Conservation (phyloP, 2,797 vertebrate species). For the Podarcis lilfordi region DNA sequence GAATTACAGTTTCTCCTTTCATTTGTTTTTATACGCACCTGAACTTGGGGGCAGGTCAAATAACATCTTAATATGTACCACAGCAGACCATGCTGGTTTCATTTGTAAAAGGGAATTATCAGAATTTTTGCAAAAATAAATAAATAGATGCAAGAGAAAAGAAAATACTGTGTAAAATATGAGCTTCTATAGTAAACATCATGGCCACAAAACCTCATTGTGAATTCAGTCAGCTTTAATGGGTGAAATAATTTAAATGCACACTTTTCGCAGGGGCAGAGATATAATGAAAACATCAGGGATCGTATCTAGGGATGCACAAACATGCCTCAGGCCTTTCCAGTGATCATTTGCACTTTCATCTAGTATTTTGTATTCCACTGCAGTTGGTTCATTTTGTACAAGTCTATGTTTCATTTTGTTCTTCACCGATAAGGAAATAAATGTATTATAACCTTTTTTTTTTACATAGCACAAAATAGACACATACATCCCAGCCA, state of each 20-base stretch:
- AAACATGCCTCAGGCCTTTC: too few species aligned
- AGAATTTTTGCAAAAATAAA: slow-evolving; percentile 18
- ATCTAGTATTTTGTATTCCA: too few species aligned
- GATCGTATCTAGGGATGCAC: too few species aligned
- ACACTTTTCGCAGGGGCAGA: neutral
- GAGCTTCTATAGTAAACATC: slow-evolving; percentile 24
- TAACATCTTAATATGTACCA: slow-evolving; percentile 47
- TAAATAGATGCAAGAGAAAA: slow-evolving; percentile 49
- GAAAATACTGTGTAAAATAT: slow-evolving; percentile 23
- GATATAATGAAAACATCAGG: too few species aligned
- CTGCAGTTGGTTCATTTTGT: too few species aligned
- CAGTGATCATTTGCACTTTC: too few species aligned
- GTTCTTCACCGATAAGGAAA: too few species aligned
- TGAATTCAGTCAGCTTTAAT: slow-evolving; percentile 22
- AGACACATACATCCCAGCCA: too few species aligned
- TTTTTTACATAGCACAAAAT: too few species aligned
- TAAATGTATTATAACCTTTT: too few species aligned
- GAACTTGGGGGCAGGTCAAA: slow-evolving; percentile 66
- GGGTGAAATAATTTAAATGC: neutral
- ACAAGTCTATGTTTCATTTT: too few species aligned
- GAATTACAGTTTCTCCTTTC: slow-evolving; percentile 60
- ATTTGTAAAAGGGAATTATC: slow-evolving; percentile 58
- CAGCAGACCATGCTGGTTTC: slow-evolving; percentile 57
- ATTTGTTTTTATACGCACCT: slow-evolving; percentile 76
- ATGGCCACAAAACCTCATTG: slow-evolving; percentile 2